phyloP scores from a whole-genome alignment of 2,888 invertebrate species.

The Ennomos quercinarius region DNA sequence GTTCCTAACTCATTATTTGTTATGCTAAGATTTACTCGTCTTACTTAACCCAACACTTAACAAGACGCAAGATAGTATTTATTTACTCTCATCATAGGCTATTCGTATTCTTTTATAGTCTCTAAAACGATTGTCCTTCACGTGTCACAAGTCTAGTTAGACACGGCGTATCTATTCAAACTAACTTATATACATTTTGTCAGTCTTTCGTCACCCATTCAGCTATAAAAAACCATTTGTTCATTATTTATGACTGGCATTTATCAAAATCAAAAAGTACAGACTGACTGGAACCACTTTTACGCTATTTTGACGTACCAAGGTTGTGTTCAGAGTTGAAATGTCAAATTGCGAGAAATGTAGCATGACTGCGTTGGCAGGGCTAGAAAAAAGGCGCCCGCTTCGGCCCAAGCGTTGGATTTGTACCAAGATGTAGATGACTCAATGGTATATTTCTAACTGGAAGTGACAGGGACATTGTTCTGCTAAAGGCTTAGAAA shows the following conservation, averaged over 20 bases:
- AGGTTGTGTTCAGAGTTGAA: slow-evolving; percentile 42
- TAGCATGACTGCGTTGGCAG: slow-evolving; percentile 34
- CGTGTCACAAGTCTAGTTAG: slow-evolving; percentile 30
- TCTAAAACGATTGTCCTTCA: slow-evolving; percentile 32
- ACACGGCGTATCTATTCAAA: slow-evolving; percentile 37
- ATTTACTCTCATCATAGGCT: neutral
- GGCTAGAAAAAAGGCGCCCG: slow-evolving; percentile 32
- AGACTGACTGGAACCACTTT: slow-evolving; percentile 30
- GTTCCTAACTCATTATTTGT: neutral
- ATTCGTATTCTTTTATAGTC: slow-evolving; percentile 17
- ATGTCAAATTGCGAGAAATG: slow-evolving; percentile 44
- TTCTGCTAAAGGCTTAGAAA: slow-evolving; percentile 25
- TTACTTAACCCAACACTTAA: neutral
- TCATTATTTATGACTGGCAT: slow-evolving; percentile 40
- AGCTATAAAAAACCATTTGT: slow-evolving; percentile 34
- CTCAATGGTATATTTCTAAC: slow-evolving; percentile 35
- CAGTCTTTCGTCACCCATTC: slow-evolving; percentile 40
- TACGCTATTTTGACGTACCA: slow-evolving; percentile 33
- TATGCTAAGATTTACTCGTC: neutral
- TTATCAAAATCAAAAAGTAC: slow-evolving; percentile 39
- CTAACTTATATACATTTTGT: slow-evolving; percentile 29
- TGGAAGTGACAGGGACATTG: slow-evolving; percentile 39
- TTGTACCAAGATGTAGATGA: slow-evolving; percentile 28
- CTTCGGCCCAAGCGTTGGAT: slow-evolving; percentile 13
- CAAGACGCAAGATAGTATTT: neutral